Evolutionary conservation across 2,113 vertebrate genomes (phyloP).

Genomic region (Choloepus hoffmanni): DNA sequence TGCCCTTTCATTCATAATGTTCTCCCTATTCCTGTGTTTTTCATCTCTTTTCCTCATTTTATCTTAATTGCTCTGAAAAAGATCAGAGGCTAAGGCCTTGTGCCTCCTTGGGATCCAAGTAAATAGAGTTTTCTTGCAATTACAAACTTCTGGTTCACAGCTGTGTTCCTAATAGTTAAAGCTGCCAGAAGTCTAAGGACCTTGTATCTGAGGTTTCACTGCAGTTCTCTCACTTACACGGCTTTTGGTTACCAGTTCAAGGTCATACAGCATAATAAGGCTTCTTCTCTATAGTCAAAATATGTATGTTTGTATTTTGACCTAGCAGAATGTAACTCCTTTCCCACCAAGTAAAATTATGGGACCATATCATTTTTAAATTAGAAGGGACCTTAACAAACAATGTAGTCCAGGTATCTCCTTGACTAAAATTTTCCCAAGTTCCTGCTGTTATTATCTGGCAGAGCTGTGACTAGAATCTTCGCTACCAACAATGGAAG

Average conservation of each 20-base stretch:
- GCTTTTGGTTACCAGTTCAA: not conserved
- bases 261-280: not conserved
- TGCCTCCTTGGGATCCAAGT: not conserved
- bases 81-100: not conserved
- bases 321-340: not conserved
- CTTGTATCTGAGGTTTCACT: not conserved
- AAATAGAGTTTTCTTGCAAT: not conserved
- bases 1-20: not conserved
- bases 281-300: not conserved
- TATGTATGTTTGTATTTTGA: not conserved
- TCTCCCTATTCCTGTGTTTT: not conserved
- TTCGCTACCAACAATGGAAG: not conserved
- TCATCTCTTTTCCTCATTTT: conserved; percentile 47
- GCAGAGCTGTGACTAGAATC: not conserved
- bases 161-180: not conserved
- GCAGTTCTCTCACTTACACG: not conserved
- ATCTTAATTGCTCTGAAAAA: conserved; percentile 47
- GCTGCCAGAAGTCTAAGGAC: not conserved
- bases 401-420: not conserved
- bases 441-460: not conserved
- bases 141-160: not conserved
- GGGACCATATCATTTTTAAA: not conserved
- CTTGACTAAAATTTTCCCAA: not conserved
- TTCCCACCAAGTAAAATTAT: not conserved
- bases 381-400: not conserved